These are phyloP conservation scores for Falco columbarius DNA, from an alignment of 2,797 vertebrate genomes.

Conservation along the genomic window DNA sequence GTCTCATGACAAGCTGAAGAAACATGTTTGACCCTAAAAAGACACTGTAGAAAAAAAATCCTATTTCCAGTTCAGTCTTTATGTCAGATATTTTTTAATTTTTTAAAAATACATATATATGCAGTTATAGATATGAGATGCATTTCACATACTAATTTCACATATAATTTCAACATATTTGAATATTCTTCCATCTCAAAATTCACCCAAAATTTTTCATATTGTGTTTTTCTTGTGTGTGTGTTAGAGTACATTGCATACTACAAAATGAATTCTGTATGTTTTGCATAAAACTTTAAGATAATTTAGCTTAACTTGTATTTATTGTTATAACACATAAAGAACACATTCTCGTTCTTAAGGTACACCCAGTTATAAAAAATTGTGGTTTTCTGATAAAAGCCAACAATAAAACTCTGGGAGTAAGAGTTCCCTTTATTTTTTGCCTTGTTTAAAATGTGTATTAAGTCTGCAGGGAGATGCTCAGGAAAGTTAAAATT, in stretches of 20 bases:
- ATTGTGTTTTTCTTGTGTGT: neutral
- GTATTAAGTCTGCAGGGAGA: neutral
- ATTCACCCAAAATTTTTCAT: neutral
- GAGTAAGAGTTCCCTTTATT: neutral
- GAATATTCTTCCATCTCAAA: neutral
- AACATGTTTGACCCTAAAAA: neutral
- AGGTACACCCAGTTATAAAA: neutral
- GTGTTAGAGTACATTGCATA: neutral
- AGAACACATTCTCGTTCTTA: neutral
- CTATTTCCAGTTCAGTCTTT: neutral
- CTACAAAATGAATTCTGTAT: neutral
- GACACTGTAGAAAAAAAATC: neutral
- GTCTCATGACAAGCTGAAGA: neutral
- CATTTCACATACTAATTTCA: neutral
- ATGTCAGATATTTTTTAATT: neutral
- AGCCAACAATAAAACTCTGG: neutral
- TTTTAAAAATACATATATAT: neutral
- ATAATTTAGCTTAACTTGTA: neutral
- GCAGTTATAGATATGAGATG: neutral
- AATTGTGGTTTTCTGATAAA: neutral
- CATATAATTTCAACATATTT: neutral
- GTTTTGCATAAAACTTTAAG: neutral
- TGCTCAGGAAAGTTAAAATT: neutral
- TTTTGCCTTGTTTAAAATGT: neutral
- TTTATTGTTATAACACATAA: neutral